phyloP scores from a whole-genome alignment of 2,113 vertebrate genomes.

The Hoplias malabaricus region DNA sequence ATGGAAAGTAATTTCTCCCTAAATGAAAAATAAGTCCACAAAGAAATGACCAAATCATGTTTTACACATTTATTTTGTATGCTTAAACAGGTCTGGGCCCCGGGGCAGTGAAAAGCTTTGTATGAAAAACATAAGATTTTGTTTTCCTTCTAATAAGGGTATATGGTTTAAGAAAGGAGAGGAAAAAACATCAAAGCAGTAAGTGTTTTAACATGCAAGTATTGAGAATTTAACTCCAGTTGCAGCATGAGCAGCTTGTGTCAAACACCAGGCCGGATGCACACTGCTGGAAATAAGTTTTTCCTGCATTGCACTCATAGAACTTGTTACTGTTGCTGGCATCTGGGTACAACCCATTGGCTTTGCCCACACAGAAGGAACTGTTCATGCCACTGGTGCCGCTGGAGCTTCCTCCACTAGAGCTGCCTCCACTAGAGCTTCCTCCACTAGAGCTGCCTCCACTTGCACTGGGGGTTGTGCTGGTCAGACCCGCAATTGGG shows the following conservation, averaged over 20 bases:
- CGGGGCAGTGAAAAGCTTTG: too few relatives aligned
- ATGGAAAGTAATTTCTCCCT: too few relatives aligned
- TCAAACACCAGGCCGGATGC: slow-evolving; percentile 57
- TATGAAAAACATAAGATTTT: not conserved
- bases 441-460: slow-evolving; percentile 27
- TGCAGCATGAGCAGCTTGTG: slow-evolving; percentile 56
- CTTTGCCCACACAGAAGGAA: slow-evolving; percentile 57
- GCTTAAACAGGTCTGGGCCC: too few relatives aligned
- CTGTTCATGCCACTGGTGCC: slow-evolving; percentile 48
- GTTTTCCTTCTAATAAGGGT: not conserved
- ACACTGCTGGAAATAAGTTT: slow-evolving; percentile 58
- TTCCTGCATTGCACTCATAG: slow-evolving; percentile 52
- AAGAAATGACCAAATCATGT: too few relatives aligned
- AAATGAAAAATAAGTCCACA: too few relatives aligned
- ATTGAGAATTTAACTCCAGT: slow-evolving; percentile 57
- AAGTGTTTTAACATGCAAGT: not conserved
- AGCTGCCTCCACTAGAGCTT: slow-evolving; percentile 15
- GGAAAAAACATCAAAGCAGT: not conserved
- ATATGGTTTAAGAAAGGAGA: not conserved
- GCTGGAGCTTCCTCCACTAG: slow-evolving; percentile 31
- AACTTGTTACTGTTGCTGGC: slow-evolving; percentile 53
- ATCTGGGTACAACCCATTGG: slow-evolving; percentile 54
- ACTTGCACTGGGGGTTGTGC: slow-evolving; percentile 6
- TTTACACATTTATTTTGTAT: too few relatives aligned
- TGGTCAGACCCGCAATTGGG: slow-evolving; percentile 50